A percentile compares a stretch with the other conserved stretches of the same genome.
Evolutionary conservation across 1,140 invertebrate genomes (phyloP).

Genomic region (Diabrotica undecimpunctata): DNA sequence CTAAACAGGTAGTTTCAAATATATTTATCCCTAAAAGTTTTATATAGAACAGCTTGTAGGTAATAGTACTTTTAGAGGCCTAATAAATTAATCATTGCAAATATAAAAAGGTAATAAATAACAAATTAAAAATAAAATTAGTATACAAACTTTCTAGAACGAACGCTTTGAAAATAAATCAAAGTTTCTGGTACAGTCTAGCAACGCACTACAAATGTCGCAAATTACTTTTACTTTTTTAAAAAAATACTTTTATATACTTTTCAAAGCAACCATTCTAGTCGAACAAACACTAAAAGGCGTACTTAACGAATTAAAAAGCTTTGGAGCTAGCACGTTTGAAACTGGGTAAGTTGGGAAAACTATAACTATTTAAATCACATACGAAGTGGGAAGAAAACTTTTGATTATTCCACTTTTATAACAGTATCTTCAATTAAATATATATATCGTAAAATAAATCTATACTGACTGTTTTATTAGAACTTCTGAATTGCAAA

Average conservation of each 20-base stretch:
- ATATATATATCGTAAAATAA: too few relatives aligned
- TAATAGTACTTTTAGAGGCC: slow-evolving; percentile 1
- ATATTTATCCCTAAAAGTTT: slow-evolving; percentile 3
- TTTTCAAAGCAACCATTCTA: background rate
- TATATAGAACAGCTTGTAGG: background rate
- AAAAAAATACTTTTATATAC: background rate
- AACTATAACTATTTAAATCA: too few relatives aligned
- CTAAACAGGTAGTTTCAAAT: background rate
- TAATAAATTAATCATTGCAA: slow-evolving; percentile 1
- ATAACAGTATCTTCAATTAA: too few relatives aligned
- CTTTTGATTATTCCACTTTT: too few relatives aligned
- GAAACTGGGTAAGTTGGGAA: background rate
- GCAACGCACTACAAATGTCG: too few relatives aligned
- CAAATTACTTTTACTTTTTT: too few relatives aligned
- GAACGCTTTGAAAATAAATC: background rate
- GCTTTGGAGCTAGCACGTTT: background rate
- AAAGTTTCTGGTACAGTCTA: background rate
- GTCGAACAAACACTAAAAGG: background rate
- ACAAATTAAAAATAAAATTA: slow-evolving; percentile 1
- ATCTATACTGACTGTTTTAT: too few relatives aligned
- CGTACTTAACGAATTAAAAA: background rate
- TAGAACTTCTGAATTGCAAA: too few relatives aligned
- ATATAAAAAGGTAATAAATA: slow-evolving; percentile 3
- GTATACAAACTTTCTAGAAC: slow-evolving; percentile 1
- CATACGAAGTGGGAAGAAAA: too few relatives aligned